Evolutionary conservation across 2,113 vertebrate species (phyloP).

Genomic region (Dicerorhinus sumatrensis): DNA sequence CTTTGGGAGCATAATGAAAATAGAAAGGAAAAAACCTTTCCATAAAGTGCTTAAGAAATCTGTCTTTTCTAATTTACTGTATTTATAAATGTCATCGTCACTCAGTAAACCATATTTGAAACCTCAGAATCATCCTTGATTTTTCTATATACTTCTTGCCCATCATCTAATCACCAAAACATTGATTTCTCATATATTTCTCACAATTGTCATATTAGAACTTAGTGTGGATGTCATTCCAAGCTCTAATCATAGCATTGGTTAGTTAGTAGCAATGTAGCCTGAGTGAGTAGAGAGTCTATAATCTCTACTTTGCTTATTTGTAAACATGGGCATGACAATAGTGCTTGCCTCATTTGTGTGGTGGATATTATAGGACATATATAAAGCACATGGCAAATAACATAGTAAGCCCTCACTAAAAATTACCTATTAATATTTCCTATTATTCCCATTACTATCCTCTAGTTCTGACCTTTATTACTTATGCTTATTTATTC

Average conservation of each 20-base stretch:
- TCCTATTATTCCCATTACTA: not conserved
- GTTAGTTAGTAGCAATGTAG: not conserved
- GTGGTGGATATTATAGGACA: not conserved
- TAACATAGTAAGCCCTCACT: not conserved
- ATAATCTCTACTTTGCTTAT: not conserved
- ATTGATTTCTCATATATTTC: not conserved
- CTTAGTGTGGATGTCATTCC: not conserved
- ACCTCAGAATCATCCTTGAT: not conserved
- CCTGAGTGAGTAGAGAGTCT: not conserved
- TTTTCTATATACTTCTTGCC: not conserved
- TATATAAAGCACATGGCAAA: not conserved
- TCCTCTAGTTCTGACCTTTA: not conserved
- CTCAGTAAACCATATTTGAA: not conserved
- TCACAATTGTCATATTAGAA: not conserved
- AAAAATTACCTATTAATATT: not conserved
- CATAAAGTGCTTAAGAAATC: not conserved
- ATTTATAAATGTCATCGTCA: not conserved
- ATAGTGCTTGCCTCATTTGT: not conserved
- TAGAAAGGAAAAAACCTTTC: not conserved
- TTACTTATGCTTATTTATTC: not conserved
- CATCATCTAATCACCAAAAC: not conserved
- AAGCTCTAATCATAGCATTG: not conserved
- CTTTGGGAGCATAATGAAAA: not conserved
- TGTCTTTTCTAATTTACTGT: not conserved
- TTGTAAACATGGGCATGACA: not conserved